Evolutionary conservation across 2,797 vertebrate genomes (phyloP).

Genomic region (Moxostoma hubbsi): DNA sequence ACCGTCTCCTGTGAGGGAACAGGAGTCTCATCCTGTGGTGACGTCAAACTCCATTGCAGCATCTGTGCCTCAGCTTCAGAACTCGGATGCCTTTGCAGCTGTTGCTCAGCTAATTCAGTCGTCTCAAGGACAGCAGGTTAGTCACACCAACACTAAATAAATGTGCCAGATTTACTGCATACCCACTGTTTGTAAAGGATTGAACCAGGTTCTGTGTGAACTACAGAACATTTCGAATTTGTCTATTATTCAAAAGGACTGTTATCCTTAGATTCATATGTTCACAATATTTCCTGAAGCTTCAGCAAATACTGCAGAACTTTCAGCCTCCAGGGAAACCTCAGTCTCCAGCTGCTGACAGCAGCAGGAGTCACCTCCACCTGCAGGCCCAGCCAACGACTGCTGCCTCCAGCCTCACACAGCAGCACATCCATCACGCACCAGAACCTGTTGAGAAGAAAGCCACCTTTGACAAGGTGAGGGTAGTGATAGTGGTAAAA

Average conservation of each 20-base stretch:
- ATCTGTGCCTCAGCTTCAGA: constrained; percentile 85
- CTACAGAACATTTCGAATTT: not conserved
- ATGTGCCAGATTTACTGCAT: not conserved
- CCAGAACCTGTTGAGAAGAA: constrained; percentile 84
- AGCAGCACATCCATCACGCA: constrained; percentile 76
- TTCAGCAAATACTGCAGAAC: constrained; percentile 98
- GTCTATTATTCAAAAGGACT: not conserved
- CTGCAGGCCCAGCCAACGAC: constrained; percentile 34
- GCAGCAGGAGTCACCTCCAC: constrained; percentile 82
- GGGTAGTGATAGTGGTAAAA: not conserved
- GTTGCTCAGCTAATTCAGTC: constrained; percentile 97
- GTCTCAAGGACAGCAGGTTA: constrained; percentile 95
- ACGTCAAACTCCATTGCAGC: constrained; percentile 81
- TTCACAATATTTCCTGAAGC: constrained; percentile 70
- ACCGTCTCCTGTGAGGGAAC: constrained; percentile 80
- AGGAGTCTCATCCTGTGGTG: constrained; percentile 78
- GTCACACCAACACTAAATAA: not conserved
- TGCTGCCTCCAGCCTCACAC: constrained; percentile 10
- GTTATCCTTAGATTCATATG: not conserved
- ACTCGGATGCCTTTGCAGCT: constrained; percentile 93
- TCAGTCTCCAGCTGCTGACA: constrained; percentile 84
- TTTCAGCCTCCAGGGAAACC: constrained; percentile 92
- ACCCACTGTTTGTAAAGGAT: no score
- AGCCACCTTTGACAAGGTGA: constrained; percentile 91
- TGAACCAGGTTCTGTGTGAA: no score